Percentiles rank a stretch among this genome's conserved stretches.
phyloP scores from a whole-genome alignment of 2,113 vertebrate genomes.

The Melozone crissalis region DNA sequence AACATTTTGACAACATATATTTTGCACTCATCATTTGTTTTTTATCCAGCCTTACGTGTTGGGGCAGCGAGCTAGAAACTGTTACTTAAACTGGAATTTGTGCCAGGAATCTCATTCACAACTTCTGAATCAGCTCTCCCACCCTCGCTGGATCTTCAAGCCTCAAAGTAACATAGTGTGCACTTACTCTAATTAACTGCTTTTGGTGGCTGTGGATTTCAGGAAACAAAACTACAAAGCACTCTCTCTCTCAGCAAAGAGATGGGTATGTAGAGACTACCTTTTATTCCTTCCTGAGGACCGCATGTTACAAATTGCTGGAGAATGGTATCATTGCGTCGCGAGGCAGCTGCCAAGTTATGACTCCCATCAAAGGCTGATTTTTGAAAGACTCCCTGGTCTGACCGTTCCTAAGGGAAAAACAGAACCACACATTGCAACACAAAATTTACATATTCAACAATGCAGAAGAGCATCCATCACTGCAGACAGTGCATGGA shows the following conservation, averaged over 20 bases:
- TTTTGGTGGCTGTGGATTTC: slow-evolving; percentile 6
- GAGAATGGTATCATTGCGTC: neutral
- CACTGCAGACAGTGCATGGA: neutral
- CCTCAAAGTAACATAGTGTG: slow-evolving; percentile 46
- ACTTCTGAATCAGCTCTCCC: slow-evolving; percentile 74
- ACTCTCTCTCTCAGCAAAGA: neutral
- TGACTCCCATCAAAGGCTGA: slow-evolving; percentile 52
- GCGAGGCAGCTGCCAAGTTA: slow-evolving; percentile 23
- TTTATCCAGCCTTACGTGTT: slow-evolving; percentile 69
- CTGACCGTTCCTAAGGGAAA: slow-evolving; percentile 66
- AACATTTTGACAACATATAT: slow-evolving; percentile 69
- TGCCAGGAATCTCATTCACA: slow-evolving; percentile 78
- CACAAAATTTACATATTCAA: neutral
- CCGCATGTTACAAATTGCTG: slow-evolving; percentile 4
- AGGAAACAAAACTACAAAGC: neutral
- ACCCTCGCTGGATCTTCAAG: slow-evolving; percentile 51
- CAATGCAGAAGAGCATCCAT: neutral
- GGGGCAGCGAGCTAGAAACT: slow-evolving; percentile 75
- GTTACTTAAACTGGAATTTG: slow-evolving; percentile 64
- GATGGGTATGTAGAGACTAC: slow-evolving; percentile 35
- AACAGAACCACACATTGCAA: slow-evolving; percentile 6
- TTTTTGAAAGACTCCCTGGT: slow-evolving; percentile 64
- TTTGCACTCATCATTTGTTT: slow-evolving; percentile 73
- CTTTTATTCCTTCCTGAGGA: slow-evolving; percentile 69
- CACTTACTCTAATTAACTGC: slow-evolving; percentile 70